Base-by-base conservation (phyloP, 2,888 invertebrate species). In the Gari tellinella region DNA sequence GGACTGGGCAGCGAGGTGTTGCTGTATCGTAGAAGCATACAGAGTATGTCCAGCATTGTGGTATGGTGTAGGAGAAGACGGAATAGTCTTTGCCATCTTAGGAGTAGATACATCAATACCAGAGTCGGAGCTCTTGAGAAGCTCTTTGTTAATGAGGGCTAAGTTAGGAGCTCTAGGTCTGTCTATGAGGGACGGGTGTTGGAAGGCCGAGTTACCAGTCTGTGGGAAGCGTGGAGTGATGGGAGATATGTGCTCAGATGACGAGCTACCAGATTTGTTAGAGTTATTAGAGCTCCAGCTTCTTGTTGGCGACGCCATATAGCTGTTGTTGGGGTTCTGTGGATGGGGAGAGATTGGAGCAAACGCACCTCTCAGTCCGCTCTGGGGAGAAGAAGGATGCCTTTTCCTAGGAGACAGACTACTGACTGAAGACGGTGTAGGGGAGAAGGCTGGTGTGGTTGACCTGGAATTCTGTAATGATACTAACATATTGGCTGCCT, bases 401-500 rank as follows among this genome's bases (percentile, higher is more conserved):
- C 86, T 84, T 72, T 79, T 75, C 41, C 79, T 21, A 45, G 79
- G 79, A 4, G 79, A 79, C 45, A 75, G 46, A 38, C 65, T 66
- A 57, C 72, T 65, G 1, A 72, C 69, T 7, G 72, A 75, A 10
- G 83, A 81, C 10, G 81, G 81, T 14, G 85, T 88, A 0, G 92
- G 91, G 25, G 91, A 91, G 72, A 96, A 97, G 41, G 97, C 96
- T 53, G 97, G 97, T 56, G 97, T 97, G 60, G 96, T 97, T 45
- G 98, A 97, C 72, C 97, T 95, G 17, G 98, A 97, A 92, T 97
- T 97, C 84, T 97, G 97, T 86, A 98, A 93, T 15, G 97, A 98
- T 85, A 98, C 97, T 76, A 98, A 94, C 97, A 98, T 97, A 92
- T 97, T 98, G 53, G 98, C 98, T 72, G 97, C 98, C 93, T 99